Evolutionary conservation across 2,888 invertebrate species (phyloP).

Genomic region (Brenthis daphne): DNA sequence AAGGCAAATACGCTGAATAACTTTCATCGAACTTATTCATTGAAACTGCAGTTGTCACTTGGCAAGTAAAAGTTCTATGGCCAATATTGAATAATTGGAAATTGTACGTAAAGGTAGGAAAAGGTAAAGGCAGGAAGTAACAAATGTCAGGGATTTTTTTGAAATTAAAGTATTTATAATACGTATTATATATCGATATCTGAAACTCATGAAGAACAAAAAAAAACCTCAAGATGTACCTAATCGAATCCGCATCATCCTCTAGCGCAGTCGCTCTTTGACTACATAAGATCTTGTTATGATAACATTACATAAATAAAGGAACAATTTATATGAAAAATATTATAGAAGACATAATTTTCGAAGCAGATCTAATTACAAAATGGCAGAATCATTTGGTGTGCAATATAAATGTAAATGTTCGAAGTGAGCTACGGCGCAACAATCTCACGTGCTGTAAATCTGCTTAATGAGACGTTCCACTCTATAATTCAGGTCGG

Average conservation of each 20-base stretch:
- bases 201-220: too few species aligned
- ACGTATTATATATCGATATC: too few species aligned
- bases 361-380: not conserved
- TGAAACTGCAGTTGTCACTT: slow-evolving; percentile 4
- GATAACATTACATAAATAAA: too few species aligned
- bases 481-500: not conserved
- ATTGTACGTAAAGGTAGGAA: not conserved
- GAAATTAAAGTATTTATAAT: too few species aligned
- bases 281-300: too few species aligned
- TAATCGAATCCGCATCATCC: too few species aligned
- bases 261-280: too few species aligned
- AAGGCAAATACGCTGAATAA: not conserved
- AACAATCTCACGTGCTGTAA: slow-evolving; percentile 3
- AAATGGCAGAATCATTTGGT: not conserved
- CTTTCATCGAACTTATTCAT: not conserved
- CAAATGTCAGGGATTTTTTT: not conserved
- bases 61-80: slow-evolving; percentile 3
- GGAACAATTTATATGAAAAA: not conserved
- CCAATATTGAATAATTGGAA: not conserved
- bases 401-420: slow-evolving; percentile 11
- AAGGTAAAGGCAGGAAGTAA: not conserved
- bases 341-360: not conserved
- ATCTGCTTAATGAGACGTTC: slow-evolving; percentile 1
- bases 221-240: too few species aligned
- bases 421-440: slow-evolving; percentile 2